Percentiles rank a stretch among this genome's conserved stretches.
These are phyloP conservation scores for Patella depressa DNA, from an alignment of 2,888 invertebrate genomes.

Conservation along the genomic window DNA sequence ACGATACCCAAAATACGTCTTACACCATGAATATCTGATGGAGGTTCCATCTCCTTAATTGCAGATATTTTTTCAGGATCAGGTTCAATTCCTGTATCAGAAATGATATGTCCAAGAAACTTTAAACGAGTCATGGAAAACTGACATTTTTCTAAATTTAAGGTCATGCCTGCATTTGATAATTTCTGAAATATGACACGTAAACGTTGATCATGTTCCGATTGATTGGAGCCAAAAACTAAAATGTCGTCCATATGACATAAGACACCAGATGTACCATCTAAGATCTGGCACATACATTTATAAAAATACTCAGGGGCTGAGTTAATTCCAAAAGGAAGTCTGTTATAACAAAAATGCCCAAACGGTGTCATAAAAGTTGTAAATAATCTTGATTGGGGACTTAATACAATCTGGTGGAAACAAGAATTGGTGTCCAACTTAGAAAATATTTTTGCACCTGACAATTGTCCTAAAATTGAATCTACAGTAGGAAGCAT, in stretches of 20 bases:
- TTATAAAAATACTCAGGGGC: conserved; percentile 71
- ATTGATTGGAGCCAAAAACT: conserved; percentile 17
- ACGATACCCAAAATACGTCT: background rate
- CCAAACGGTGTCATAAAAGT: conserved; percentile 46
- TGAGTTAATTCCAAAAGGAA: conserved; percentile 54
- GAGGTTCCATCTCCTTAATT: background rate
- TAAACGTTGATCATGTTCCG: conserved; percentile 25
- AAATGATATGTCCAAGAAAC: conserved; percentile 36
- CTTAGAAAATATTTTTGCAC: no score
- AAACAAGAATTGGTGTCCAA: no score
- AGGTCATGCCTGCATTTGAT: conserved; percentile 23
- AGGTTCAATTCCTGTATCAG: conserved; percentile 19
- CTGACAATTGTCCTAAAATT: no score
- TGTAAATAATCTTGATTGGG: conserved; percentile 27
- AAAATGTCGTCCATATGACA: conserved; percentile 40
- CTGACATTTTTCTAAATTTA: conserved; percentile 36
- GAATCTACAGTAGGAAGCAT: conserved; percentile 14
- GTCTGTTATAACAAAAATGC: conserved; percentile 33
- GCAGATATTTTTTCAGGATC: conserved; percentile 17
- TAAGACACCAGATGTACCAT: conserved; percentile 28
- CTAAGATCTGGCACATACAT: conserved; percentile 52
- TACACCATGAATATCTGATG: background rate
- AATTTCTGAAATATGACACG: conserved; percentile 7
- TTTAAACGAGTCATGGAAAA: conserved; percentile 24
- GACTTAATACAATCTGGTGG: no score